Evolutionary conservation across 2,113 vertebrate species (phyloP).

Genomic region (Lophotis ruficrista): DNA sequence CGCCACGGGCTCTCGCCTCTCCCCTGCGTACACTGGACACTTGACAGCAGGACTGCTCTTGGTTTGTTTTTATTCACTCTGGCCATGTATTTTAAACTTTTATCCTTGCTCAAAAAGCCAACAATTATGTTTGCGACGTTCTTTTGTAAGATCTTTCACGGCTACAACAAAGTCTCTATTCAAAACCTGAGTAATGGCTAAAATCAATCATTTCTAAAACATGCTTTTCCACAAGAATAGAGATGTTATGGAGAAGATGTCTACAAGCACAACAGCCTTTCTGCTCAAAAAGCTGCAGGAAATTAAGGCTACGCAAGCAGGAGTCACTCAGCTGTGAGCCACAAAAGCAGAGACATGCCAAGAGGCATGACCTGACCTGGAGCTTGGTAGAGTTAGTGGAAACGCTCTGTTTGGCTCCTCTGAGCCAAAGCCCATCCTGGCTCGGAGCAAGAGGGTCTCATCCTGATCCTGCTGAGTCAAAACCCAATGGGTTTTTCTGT

Average conservation of each 20-base stretch:
- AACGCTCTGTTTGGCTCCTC: background rate
- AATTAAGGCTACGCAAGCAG: background rate
- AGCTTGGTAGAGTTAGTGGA: background rate
- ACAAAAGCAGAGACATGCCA: background rate
- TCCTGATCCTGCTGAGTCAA: background rate
- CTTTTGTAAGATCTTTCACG: background rate
- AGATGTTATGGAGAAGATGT: background rate
- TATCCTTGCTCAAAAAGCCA: background rate
- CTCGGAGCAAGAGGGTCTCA: background rate
- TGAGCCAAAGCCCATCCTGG: background rate
- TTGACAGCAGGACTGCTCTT: background rate
- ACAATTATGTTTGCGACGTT: background rate
- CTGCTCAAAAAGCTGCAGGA: background rate
- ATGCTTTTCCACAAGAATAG: background rate
- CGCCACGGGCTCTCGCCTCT: background rate
- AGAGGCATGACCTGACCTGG: background rate
- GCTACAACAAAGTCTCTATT: background rate
- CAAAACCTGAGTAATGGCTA: background rate
- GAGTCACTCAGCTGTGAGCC: background rate
- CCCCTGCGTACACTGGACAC: background rate
- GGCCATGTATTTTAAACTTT: background rate
- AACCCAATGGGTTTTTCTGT: background rate
- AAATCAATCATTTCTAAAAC: background rate
- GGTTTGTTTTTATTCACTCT: conserved; percentile 17
- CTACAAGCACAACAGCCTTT: background rate